Percentiles rank a stretch among this genome's conserved stretches.
phyloP scores from a whole-genome alignment of 1,140 invertebrate species.

The Heliconius nattereri region DNA sequence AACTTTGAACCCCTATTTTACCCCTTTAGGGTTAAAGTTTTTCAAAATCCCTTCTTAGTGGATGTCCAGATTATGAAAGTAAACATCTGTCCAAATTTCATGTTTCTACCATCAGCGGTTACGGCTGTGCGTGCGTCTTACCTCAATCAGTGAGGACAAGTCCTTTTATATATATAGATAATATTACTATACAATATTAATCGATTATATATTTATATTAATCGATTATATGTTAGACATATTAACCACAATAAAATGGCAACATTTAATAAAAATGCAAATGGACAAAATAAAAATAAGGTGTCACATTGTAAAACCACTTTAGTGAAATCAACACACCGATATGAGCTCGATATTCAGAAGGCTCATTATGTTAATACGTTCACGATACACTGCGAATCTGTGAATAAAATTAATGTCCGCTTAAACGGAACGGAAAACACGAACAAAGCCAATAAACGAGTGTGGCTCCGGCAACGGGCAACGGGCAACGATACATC shows the following conservation, averaged over 20 bases:
- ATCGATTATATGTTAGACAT: not conserved
- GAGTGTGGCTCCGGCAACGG: slow-evolving; percentile 57
- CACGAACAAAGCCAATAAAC: slow-evolving; percentile 75
- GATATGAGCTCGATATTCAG: slow-evolving; percentile 48
- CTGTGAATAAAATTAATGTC: slow-evolving; percentile 78
- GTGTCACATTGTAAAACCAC: slow-evolving; percentile 46
- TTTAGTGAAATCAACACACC: slow-evolving; percentile 38
- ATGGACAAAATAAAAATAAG: slow-evolving; percentile 35
- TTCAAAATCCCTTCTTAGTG: too few relatives aligned
- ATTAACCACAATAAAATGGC: not conserved
- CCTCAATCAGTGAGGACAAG: too few relatives aligned
- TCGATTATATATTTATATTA: too few relatives aligned
- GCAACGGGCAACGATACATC: slow-evolving; percentile 66
- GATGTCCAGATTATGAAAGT: too few relatives aligned
- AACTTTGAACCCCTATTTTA: too few relatives aligned
- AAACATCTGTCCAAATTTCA: too few relatives aligned
- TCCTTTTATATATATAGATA: too few relatives aligned
- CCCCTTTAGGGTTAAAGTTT: too few relatives aligned
- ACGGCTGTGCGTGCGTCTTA: too few relatives aligned
- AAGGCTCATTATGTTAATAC: slow-evolving; percentile 76
- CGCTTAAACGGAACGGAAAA: slow-evolving; percentile 76
- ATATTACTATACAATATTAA: too few relatives aligned
- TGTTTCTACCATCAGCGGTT: too few relatives aligned
- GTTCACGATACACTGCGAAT: slow-evolving; percentile 74
- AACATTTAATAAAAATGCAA: slow-evolving; percentile 35